Evolutionary conservation across 2,797 vertebrate species (phyloP).

Genomic region (Phyllotis vaccarum): DNA sequence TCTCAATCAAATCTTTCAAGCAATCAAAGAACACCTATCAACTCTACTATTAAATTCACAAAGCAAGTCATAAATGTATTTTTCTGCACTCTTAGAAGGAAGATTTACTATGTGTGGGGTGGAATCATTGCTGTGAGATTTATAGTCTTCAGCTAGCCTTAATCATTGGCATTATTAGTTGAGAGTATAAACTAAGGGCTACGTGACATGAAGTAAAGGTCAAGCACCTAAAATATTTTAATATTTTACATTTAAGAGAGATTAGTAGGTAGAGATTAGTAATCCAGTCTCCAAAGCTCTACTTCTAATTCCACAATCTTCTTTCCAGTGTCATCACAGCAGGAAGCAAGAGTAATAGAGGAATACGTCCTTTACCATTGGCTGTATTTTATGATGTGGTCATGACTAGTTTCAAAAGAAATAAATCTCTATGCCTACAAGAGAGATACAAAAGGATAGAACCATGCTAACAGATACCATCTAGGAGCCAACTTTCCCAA

Average conservation of each 20-base stretch:
- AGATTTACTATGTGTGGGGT: neutral
- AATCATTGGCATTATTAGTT: neutral
- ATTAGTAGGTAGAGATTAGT: neutral
- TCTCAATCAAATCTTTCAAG: neutral
- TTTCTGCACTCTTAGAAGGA: slow-evolving; percentile 33
- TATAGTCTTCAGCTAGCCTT: neutral
- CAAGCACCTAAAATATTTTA: neutral
- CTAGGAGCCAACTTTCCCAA: neutral
- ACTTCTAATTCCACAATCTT: neutral
- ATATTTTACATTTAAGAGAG: neutral
- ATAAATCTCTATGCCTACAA: neutral
- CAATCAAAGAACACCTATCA: neutral
- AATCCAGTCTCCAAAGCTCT: neutral
- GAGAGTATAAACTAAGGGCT: neutral
- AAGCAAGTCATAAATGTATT: neutral
- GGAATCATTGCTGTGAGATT: neutral
- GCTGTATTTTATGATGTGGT: neutral
- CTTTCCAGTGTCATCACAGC: neutral
- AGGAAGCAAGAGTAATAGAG: neutral
- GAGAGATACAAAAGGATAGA: neutral
- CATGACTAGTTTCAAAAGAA: neutral
- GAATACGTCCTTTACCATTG: neutral
- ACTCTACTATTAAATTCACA: slow-evolving; percentile 18
- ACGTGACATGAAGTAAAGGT: neutral
- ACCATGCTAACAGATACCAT: neutral